Percentiles rank a stretch among this genome's conserved stretches.
Conservation (phyloP, 2,113 vertebrate species). For the Drymodes brunneopygia region DNA sequence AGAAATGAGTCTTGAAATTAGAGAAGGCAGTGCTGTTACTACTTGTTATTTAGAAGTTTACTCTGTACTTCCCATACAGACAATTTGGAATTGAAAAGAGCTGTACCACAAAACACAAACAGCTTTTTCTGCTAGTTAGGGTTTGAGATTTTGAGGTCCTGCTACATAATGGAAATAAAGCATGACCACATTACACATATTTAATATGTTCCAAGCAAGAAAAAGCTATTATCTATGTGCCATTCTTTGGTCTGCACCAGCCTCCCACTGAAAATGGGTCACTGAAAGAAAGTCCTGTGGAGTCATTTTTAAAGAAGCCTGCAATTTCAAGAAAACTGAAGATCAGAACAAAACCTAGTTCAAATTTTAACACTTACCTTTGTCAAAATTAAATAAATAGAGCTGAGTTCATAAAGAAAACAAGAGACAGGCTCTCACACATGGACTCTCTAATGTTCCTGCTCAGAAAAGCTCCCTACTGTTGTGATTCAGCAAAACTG, state of each 20-base stretch:
- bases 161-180: background rate
- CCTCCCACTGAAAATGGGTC: background rate
- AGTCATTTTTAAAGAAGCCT: background rate
- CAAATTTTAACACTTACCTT: background rate
- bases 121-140: background rate
- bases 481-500: background rate
- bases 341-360: background rate
- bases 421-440: background rate
- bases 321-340: background rate
- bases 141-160: background rate
- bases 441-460: background rate
- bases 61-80: background rate
- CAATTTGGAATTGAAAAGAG: background rate
- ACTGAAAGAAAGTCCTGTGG: background rate
- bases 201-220: background rate
- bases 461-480: background rate
- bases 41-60: background rate
- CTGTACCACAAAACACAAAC: background rate
- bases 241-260: background rate
- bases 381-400: background rate
- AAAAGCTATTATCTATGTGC: background rate
- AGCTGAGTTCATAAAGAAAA: background rate
- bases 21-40: background rate
- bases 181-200: background rate
- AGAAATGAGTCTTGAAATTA: background rate